phyloP scores from a whole-genome alignment of 2,888 invertebrate genomes.

The Tinea trinotella region DNA sequence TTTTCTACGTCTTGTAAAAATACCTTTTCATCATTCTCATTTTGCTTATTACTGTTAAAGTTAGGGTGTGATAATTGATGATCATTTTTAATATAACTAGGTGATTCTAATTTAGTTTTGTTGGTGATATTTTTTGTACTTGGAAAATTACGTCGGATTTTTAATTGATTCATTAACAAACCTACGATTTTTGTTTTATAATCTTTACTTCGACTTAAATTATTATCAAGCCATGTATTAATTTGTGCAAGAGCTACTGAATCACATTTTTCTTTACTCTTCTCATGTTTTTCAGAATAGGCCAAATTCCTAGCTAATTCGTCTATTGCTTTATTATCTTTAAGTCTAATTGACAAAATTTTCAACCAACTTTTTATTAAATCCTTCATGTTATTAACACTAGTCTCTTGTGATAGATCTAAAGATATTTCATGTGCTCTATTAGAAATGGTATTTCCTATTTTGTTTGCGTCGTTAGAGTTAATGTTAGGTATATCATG shows the following conservation, averaged over 20 bases:
- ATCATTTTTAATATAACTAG: too few species aligned
- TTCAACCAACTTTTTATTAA: background rate
- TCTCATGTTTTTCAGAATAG: constrained; percentile 1
- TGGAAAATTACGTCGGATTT: too few species aligned
- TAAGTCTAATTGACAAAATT: background rate
- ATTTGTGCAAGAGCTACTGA: background rate
- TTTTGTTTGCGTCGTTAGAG: background rate
- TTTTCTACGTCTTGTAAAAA: background rate
- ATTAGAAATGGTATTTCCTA: background rate
- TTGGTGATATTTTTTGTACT: too few species aligned
- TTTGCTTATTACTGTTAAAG: too few species aligned
- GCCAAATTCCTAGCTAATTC: background rate
- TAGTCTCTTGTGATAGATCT: background rate
- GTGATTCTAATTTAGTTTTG: too few species aligned
- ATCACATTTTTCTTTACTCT: background rate
- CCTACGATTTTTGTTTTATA: too few species aligned
- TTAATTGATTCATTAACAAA: too few species aligned
- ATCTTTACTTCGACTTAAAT: too few species aligned
- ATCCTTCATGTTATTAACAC: background rate
- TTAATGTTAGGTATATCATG: background rate
- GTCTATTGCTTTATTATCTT: background rate
- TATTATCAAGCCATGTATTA: background rate
- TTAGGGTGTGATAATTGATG: too few species aligned
- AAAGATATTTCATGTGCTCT: background rate
- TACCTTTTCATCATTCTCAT: too few species aligned